A percentile compares a stretch with the other conserved stretches of the same genome.
Evolutionary conservation across 2,797 vertebrate genomes (phyloP).

Genomic region (Streptopelia turtur): DNA sequence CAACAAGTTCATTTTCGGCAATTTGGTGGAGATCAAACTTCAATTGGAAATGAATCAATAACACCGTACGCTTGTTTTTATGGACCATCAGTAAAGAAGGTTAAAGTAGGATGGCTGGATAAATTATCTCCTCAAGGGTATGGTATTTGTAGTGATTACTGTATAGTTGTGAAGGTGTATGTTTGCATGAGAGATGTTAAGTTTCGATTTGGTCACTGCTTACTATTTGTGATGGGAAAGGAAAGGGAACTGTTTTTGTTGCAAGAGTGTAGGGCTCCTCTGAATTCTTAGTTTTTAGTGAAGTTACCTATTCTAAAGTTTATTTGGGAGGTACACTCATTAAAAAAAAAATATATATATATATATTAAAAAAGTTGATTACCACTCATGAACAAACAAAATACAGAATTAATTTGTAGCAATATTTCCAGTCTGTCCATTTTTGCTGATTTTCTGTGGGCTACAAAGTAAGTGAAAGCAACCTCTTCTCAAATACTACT

Average conservation of each 20-base stretch:
- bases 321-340: background rate
- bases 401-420: background rate
- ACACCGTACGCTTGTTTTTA: conserved; percentile 97
- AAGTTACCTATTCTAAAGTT: background rate
- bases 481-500: background rate
- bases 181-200: background rate
- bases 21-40: background rate
- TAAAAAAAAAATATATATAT: background rate
- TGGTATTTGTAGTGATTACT: conserved; percentile 26
- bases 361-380: background rate
- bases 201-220: background rate
- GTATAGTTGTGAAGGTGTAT: background rate
- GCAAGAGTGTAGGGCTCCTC: background rate
- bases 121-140: conserved; percentile 97
- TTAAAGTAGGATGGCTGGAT: conserved; percentile 94
- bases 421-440: background rate
- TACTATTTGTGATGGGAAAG: background rate
- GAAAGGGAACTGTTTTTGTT: background rate
- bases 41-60: conserved; percentile 78
- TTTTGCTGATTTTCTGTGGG: background rate
- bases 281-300: background rate
- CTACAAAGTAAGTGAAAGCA: background rate
- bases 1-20: conserved; percentile 35
- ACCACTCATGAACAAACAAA: background rate
- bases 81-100: conserved; percentile 76